Conservation (phyloP, 2,113 vertebrate species). For the Nettapus auritus region DNA sequence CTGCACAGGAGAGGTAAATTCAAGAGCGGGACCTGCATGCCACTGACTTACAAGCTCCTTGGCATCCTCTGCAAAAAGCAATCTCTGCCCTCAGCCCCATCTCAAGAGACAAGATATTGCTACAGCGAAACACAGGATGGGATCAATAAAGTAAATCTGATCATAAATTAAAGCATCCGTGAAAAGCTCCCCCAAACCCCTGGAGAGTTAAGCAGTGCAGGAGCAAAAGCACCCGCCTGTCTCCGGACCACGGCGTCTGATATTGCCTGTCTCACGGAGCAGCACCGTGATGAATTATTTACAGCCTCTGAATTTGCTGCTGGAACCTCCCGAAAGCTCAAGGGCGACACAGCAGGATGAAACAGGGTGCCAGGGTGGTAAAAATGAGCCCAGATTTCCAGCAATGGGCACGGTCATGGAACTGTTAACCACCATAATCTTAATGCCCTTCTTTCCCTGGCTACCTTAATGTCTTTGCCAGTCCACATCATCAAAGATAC, state of each 20-base stretch:
- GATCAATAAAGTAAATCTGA: neutral
- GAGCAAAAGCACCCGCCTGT: neutral
- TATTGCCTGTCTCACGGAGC: neutral
- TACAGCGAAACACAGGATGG: neutral
- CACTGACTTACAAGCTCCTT: rapidly evolving
- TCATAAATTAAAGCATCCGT: neutral
- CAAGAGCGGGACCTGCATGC: neutral
- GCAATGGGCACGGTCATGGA: rapidly evolving
- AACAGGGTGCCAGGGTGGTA: neutral
- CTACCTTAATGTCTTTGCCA: rapidly evolving
- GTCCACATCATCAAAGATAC: neutral
- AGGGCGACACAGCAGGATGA: rapidly evolving
- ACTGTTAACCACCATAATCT: neutral
- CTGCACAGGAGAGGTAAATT: neutral
- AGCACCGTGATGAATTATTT: neutral
- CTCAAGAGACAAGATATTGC: neutral
- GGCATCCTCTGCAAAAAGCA: neutral
- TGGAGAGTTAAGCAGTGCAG: neutral
- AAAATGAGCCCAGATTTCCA: rapidly evolving
- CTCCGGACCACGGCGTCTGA: rapidly evolving
- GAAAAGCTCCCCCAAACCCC: neutral
- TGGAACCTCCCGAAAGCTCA: neutral
- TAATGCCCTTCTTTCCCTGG: neutral
- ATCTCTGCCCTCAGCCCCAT: neutral
- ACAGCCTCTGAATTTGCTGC: neutral